These are phyloP conservation scores for Nannospalax galili DNA, from an alignment of 2,113 vertebrate species.

Conservation along the genomic window DNA sequence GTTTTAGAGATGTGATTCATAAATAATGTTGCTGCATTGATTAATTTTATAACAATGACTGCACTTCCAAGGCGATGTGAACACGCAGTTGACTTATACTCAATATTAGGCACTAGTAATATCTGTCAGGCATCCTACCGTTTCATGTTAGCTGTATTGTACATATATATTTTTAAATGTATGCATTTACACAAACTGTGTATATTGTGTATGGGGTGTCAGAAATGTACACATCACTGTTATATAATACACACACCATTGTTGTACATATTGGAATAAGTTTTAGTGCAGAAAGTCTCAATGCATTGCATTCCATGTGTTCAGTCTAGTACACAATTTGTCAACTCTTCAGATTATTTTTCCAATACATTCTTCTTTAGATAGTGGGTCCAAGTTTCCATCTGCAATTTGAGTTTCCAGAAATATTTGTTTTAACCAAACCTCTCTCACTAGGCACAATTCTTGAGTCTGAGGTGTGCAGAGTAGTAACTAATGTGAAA, in stretches of 20 bases:
- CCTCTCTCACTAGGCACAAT: conserved; percentile 58
- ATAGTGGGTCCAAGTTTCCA: conserved; percentile 31
- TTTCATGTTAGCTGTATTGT: conserved; percentile 84
- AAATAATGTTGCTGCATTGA: conserved; percentile 84
- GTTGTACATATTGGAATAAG: conserved; percentile 33
- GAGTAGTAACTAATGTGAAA: conserved; percentile 19
- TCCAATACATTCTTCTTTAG: conserved; percentile 55
- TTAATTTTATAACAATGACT: conserved; percentile 84
- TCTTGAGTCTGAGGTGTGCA: conserved; percentile 28
- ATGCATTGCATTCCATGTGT: conserved; percentile 59
- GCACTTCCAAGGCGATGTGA: conserved; percentile 80
- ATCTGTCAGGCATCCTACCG: conserved; percentile 83
- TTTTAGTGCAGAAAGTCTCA: conserved; percentile 72
- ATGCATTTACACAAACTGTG: conserved; percentile 82
- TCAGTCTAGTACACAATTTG: conserved; percentile 48
- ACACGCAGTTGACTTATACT: conserved; percentile 79
- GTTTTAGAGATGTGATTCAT: conserved; percentile 85
- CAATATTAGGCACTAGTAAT: conserved; percentile 84
- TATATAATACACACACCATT: conserved; percentile 62
- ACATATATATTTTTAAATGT: conserved; percentile 84
- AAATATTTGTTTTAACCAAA: conserved; percentile 67
- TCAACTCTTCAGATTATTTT: conserved; percentile 63
- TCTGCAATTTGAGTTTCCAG: conserved; percentile 60
- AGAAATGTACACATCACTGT: conserved; percentile 69
- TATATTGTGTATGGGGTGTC: conserved; percentile 60